Conservation (phyloP, 2,113 vertebrate species). For the Ranitomeya imitator region DNA sequence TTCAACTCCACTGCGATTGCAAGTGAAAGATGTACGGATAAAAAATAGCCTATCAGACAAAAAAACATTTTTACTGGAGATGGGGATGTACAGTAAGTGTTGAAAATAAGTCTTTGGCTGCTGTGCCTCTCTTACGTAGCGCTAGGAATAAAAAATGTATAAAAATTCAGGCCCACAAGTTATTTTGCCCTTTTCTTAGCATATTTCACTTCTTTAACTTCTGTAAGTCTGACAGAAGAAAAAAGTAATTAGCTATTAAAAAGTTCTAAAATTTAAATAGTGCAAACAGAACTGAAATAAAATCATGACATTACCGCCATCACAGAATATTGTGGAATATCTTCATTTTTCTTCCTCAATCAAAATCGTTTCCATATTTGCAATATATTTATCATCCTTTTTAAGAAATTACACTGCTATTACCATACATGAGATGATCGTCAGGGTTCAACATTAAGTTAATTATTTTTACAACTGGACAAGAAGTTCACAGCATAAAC, state of each 20-base stretch:
- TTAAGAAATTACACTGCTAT: not conserved
- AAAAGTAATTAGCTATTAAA: not conserved
- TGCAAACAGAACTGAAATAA: not conserved
- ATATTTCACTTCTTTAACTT: no score
- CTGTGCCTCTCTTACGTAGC: no score
- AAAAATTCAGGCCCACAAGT: no score
- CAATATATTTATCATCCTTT: not conserved
- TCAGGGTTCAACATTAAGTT: not conserved
- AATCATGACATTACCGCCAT: not conserved
- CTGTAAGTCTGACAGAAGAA: not conserved
- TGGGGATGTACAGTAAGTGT: no score
- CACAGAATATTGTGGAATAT: not conserved
- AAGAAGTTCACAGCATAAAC: constrained; percentile 12
- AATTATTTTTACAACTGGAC: constrained; percentile 16
- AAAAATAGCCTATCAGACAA: no score
- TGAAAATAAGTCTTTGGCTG: no score
- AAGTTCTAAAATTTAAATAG: not conserved
- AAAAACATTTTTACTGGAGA: no score
- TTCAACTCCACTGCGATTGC: no score
- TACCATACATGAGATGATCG: not conserved
- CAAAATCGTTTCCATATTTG: not conserved
- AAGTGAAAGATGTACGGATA: no score
- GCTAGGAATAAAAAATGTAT: no score
- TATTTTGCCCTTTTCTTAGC: no score
- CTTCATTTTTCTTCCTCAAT: not conserved